These are phyloP conservation scores for Thysanoteuthis rhombus DNA, from an alignment of 2,888 invertebrate species.

Conservation along the genomic window DNA sequence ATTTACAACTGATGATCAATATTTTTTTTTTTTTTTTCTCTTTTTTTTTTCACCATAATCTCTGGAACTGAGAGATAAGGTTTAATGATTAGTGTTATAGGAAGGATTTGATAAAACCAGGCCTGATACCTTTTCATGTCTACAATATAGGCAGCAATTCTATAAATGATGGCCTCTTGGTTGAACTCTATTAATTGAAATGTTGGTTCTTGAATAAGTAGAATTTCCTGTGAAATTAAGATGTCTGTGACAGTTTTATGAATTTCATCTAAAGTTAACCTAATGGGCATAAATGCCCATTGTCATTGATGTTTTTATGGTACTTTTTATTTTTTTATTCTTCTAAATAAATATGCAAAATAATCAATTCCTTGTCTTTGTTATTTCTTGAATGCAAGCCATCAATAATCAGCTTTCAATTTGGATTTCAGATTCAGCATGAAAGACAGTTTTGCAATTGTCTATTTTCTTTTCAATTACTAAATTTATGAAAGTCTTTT, in stretches of 20 bases:
- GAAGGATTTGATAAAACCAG: not conserved
- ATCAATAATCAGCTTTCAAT: too few relatives aligned
- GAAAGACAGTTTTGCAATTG: not conserved
- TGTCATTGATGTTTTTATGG: not conserved
- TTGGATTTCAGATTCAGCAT: not conserved
- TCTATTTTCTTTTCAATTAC: not conserved
- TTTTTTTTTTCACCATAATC: not conserved
- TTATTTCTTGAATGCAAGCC: not conserved
- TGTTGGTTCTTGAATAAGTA: not conserved
- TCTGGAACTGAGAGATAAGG: not conserved
- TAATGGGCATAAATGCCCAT: not conserved
- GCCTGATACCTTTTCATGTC: not conserved
- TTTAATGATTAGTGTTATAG: not conserved
- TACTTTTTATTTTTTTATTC: not conserved
- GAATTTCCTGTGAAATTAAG: constrained; percentile 12
- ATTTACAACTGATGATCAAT: not conserved
- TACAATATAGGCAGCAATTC: not conserved
- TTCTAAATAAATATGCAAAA: not conserved
- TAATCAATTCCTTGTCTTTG: not conserved
- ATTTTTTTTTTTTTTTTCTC: not conserved
- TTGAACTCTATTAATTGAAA: not conserved
- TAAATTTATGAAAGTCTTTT: not conserved
- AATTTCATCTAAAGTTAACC: not conserved
- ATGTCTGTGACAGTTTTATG: constrained; percentile 1
- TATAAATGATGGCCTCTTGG: not conserved